A percentile compares a stretch with the other conserved stretches of the same genome.
These are phyloP conservation scores for Drosophila arawakana DNA, from an alignment of 1,140 invertebrate species.

Conservation along the genomic window DNA sequence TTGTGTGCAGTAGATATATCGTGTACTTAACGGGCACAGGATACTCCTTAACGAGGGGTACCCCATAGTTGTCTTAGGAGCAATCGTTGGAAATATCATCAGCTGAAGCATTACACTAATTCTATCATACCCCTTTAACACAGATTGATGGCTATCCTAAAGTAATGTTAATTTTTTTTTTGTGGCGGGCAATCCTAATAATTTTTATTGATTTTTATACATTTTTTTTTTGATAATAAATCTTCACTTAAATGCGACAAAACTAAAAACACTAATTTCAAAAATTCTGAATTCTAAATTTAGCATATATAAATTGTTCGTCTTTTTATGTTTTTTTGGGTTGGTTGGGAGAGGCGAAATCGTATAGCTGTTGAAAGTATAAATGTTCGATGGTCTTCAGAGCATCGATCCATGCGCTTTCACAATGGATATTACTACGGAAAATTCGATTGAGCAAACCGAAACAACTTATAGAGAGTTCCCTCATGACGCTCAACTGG, in stretches of 20 bases:
- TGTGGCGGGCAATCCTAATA: too few species aligned
- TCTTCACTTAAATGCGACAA: too few species aligned
- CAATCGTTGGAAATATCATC: too few species aligned
- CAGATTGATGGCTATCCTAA: too few species aligned
- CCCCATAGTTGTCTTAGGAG: too few species aligned
- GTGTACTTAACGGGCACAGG: not conserved
- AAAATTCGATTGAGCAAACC: conserved; percentile 14
- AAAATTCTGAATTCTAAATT: not conserved
- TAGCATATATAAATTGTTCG: not conserved
- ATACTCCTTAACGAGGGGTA: too few species aligned
- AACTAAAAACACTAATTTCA: too few species aligned
- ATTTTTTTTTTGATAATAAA: too few species aligned
- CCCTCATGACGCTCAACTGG: not conserved
- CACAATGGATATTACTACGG: conserved; percentile 9
- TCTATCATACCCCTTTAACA: too few species aligned
- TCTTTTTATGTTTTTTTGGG: not conserved
- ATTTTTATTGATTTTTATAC: too few species aligned
- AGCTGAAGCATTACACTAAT: too few species aligned
- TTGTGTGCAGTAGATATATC: not conserved
- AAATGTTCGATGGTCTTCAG: conserved; percentile 15
- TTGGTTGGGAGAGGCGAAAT: not conserved
- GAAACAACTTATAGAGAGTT: conserved; percentile 6
- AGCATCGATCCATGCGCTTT: not conserved
- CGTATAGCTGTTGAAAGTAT: conserved; percentile 5
- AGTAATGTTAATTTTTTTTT: too few species aligned